Conservation (phyloP, 2,797 vertebrate genomes). For the Staurois parvus region DNA sequence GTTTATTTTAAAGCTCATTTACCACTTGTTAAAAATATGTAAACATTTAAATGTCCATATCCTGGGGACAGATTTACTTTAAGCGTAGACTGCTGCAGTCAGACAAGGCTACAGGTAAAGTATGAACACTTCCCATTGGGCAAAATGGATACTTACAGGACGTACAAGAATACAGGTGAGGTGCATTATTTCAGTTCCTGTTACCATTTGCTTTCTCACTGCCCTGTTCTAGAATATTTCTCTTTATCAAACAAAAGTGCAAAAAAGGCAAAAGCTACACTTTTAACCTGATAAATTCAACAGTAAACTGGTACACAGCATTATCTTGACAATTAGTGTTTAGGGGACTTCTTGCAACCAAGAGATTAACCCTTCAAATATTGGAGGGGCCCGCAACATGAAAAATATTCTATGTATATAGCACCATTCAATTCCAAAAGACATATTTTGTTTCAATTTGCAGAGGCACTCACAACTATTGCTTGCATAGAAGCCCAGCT, state of each 20-base stretch:
- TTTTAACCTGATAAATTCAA: not conserved
- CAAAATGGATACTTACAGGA: not conserved
- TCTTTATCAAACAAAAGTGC: not conserved
- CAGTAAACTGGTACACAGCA: constrained; percentile 3
- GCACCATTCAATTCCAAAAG: constrained; percentile 51
- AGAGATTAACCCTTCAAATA: constrained; percentile 41
- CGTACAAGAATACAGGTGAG: not conserved
- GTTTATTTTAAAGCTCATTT: not conserved
- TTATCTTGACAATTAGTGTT: not conserved
- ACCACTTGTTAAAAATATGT: too few relatives aligned
- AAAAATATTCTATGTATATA: constrained; percentile 53
- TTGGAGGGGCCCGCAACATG: constrained; percentile 36
- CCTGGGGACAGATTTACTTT: too few relatives aligned
- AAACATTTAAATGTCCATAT: too few relatives aligned
- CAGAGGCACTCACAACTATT: constrained; percentile 40
- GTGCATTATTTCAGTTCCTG: too few relatives aligned
- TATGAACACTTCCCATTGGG: not conserved
- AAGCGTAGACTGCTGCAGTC: too few relatives aligned
- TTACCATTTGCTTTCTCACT: too few relatives aligned
- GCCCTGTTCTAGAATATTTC: not conserved
- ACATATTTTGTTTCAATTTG: not conserved
- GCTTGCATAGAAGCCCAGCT: constrained; percentile 20
- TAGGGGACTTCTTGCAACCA: constrained; percentile 23
- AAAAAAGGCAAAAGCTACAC: not conserved
- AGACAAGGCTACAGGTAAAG: too few relatives aligned